Evolutionary conservation across 2,797 vertebrate genomes (phyloP), one percentile per base, ranked within the genome.

Genomic region (Pogonophryne albipinna): DNA sequence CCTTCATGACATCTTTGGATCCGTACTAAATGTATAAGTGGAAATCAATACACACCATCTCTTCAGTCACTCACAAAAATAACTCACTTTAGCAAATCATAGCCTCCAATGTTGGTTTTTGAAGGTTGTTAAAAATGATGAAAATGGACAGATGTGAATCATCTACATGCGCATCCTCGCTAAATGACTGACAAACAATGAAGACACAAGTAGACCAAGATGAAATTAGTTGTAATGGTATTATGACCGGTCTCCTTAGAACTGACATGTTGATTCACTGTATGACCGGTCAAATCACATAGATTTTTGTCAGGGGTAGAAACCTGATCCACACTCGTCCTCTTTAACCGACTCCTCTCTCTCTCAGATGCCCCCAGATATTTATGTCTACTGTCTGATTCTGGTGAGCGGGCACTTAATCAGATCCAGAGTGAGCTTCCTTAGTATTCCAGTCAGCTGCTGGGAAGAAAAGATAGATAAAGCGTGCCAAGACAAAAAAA

Each of bases 341-440:
- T 90, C 57, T 88, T 89, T 81, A 89, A 91, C 88, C 65, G 59
- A 90, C 85, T 89, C 66, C 66, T 87, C 85, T 92, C 87, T 78
- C 76, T 81, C 77, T 89, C 77, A 71, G 83, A 91, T 93, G 92
- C 90, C 92, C 92, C 85, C 72, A 94, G 93, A 94, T 95, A 91
- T 94, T 92, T 92, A 92, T 83, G 89, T 92, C 90, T 93, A 73
- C 89, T 90, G 90, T 93, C 90, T 92, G 91, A 93, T 94, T 93
- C 89, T 80, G 84, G 85, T 64, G 83, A 90, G 88, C 66, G 34
- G 78, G 44, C 86, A 82, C 78, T 90, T 94, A 93, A 94, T 94
- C 90, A 94, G 91, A 93, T 87, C 88, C 89, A 94, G 91, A 90
- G 83, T 80, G 70, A 80, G 71, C 82, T 76, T 77, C 88, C 93